Base-by-base conservation (phyloP, 2,888 invertebrate species). In the Theodoxus fluviatilis region DNA sequence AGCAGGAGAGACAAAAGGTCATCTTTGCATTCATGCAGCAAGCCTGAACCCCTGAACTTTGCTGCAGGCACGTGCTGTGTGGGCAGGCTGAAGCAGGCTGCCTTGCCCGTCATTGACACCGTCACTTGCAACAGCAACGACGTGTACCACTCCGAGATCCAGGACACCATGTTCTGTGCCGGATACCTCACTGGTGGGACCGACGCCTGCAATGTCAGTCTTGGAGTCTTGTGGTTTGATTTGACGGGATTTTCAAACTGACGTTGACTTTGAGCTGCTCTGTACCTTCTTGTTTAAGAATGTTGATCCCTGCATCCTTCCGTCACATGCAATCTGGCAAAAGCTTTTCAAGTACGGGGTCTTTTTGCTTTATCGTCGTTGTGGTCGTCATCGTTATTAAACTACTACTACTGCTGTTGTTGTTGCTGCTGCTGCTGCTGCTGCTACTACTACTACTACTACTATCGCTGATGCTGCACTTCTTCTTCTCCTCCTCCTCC, bases 141-240 rank as follows among this genome's bases (percentile, higher is more conserved):
- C 67, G 77, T 77, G 65, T 79, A 81, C 25, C 73, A 78, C n/a
- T 69, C 73, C 43, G 73, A 76, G 33, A 73, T 83, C 6, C 73
- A 74, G 49, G 70, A 75, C 31, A 74, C 75, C 66, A 83, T 81
- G 80, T 76, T 83, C 52, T 83, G 81, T 76, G 83, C 81, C 31
- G 83, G 83, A 0, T 81, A 79, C 61, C 72, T 74, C 4, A 63
- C 72, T 9, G 81, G 81, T 31, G 81, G 81, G 1, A 69, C 65
- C 2, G 83, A 83, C 70, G 76, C 81, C 0, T 83, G 83, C 64
- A 74, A 76, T 72, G 81, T 81, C 72, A 71, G 74, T 66, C 3
- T 3, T 7, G 18, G 3, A 4, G 15, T 6, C 12, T 35, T 3
- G 47, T 47, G 33, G 31, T 47, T 25, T 43, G 64, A 6, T 61